Evolutionary conservation across 2,797 vertebrate genomes (phyloP).

Genomic region (Enteromius viviparus): DNA sequence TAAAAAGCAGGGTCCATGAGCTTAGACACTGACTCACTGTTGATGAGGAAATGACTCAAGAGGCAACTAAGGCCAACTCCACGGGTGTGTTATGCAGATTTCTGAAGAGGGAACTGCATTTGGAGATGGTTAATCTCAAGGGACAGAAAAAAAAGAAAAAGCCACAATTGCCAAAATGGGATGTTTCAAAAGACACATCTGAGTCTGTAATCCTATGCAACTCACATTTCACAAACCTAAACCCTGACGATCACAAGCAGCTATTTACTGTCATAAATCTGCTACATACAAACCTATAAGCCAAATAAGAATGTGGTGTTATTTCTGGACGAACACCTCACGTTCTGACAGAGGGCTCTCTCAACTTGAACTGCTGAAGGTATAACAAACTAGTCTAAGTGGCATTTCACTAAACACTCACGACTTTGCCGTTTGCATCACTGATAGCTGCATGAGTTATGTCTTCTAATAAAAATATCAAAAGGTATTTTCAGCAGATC

Average conservation of each 20-base stretch:
- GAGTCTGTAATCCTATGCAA: conserved; percentile 19
- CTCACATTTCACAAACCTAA: conserved; percentile 28
- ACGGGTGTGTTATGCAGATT: conserved; percentile 55
- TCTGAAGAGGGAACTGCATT: conserved; percentile 35
- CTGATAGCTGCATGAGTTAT: background rate
- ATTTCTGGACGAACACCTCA: conserved; percentile 1
- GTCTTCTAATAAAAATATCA: conserved; percentile 31
- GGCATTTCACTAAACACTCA: conserved; percentile 5
- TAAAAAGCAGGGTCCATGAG: conserved; percentile 27
- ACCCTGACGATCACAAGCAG: conserved; percentile 27
- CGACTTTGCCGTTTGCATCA: conserved; percentile 16
- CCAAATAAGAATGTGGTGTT: conserved; percentile 7
- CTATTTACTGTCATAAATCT: conserved; percentile 34
- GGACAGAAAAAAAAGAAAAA: conserved; percentile 29
- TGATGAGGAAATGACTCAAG: conserved; percentile 55
- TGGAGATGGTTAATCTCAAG: conserved; percentile 35
- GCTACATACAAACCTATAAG: background rate
- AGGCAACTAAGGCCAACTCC: conserved; percentile 23
- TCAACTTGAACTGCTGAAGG: conserved; percentile 1
- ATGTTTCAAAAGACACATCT: conserved; percentile 36
- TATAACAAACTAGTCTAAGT: background rate
- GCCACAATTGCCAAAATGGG: conserved; percentile 18
- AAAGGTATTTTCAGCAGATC: conserved; percentile 31
- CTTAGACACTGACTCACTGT: conserved; percentile 46
- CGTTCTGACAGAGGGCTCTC: background rate